Conservation (phyloP, 2,888 invertebrate genomes). For the Pocota personata region DNA sequence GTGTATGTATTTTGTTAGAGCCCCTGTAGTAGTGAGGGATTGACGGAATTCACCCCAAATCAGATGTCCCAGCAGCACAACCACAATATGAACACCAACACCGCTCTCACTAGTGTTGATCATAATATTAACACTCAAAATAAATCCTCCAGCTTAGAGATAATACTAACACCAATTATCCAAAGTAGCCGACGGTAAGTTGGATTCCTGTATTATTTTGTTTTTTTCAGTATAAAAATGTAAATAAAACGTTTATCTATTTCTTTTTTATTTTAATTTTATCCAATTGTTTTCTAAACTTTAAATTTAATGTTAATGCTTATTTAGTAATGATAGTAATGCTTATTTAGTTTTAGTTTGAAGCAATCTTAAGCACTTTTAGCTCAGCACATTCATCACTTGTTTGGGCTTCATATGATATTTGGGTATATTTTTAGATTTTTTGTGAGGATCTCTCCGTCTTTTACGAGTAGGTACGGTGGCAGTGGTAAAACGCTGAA, state of each 20-base stretch:
- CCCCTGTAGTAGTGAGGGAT: conserved; percentile 75
- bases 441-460: not conserved
- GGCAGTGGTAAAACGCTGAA: no score
- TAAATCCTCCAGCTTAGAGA: conserved; percentile 83
- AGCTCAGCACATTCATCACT: not conserved
- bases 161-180: conserved; percentile 83
- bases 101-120: conserved; percentile 70
- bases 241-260: not conserved
- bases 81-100: conserved; percentile 69
- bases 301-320: not conserved
- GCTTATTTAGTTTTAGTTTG: not conserved
- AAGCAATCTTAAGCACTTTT: not conserved
- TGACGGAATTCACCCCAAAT: conserved; percentile 73
- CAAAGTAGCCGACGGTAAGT: conserved; percentile 84
- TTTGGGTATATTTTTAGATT: not conserved
- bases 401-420: conserved; percentile 22
- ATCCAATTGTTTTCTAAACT: not conserved
- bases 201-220: conserved; percentile 61
- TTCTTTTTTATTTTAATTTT: not conserved
- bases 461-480: no score
- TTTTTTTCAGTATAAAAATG: not conserved
- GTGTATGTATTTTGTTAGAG: conserved; percentile 70
- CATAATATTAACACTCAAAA: conserved; percentile 77
- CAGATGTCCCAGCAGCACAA: conserved; percentile 75
- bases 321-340: not conserved